Evolutionary conservation across 2,797 vertebrate genomes (phyloP), one percentile per base, ranked within the genome.

Genomic region (Melanotaenia boesemani): DNA sequence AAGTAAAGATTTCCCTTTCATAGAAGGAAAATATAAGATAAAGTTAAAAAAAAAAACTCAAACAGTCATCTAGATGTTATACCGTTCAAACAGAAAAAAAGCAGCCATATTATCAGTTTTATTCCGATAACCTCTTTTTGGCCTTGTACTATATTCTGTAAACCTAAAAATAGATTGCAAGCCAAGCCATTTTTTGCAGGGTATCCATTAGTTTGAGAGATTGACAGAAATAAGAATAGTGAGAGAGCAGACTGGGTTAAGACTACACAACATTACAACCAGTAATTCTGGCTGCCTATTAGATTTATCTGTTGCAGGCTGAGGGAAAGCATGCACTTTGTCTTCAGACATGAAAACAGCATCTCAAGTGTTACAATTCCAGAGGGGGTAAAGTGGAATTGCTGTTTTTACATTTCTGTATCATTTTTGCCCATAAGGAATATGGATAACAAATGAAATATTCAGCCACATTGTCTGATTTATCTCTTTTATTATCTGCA

Each of bases 371-470:
- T 89, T 92, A 88, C 89, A 91, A 82, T 91, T 94, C 95, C 95
- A 94, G 92, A 91, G 94, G 94, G 95, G 90, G 64, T 67, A 90
- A 88, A 90, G 93, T 58, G 84, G 93, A 95, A 95, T 94, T 95
- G 95, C 94, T 93, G 93, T 93, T 94, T 96, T 95, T 95, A 94
- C 91, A 92, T 95, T 95, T 96, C 92, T 95, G 93, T 93, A 93
- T 94, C 90, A 92, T 94, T 94, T 93, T 93, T 95, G 94, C 95
- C 96, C 94, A 95, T 94, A 95, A 97, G 96, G 95, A 97, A 95
- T 96, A 94, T 94, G 91, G 95, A 94, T 96, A 97, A 96, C 94
- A 96, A 97, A 96, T 96, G 95, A 95, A 97, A 96, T 95, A 97
- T 92, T 96, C 94, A 93, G 95, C 90, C 94, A 93, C 93, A 92